These are phyloP conservation scores for Dreissena rostriformis DNA, from an alignment of 1,140 invertebrate species.

Conservation along the genomic window DNA sequence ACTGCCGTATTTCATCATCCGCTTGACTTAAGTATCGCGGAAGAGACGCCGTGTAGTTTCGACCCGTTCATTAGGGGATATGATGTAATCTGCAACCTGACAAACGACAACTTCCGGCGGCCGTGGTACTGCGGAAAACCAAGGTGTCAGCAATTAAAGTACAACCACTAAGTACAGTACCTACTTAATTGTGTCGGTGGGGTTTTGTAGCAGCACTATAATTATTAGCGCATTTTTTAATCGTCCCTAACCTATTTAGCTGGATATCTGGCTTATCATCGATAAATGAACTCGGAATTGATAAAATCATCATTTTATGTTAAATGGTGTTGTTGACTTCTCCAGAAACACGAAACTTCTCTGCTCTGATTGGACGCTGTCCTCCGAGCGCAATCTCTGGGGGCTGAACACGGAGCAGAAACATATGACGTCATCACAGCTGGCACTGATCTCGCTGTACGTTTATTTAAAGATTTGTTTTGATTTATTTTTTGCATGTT, in stretches of 20 bases:
- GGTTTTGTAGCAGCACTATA: neutral
- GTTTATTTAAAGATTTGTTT: neutral
- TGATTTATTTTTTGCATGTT: neutral
- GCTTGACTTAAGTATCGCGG: neutral
- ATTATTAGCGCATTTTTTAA: neutral
- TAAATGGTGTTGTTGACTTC: neutral
- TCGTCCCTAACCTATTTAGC: neutral
- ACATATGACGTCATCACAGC: neutral
- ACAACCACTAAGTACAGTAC: neutral
- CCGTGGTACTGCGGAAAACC: slow-evolving; percentile 62
- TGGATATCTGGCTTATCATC: neutral
- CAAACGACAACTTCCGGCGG: slow-evolving; percentile 45
- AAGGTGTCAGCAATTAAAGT: neutral
- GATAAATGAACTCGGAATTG: neutral
- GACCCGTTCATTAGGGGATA: slow-evolving; percentile 47
- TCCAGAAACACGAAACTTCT: slow-evolving; percentile 15
- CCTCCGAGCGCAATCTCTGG: slow-evolving; percentile 24
- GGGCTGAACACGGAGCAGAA: neutral
- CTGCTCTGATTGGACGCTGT: slow-evolving; percentile 44
- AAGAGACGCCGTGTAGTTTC: slow-evolving; percentile 51
- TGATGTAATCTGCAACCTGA: slow-evolving; percentile 57
- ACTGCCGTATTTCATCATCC: slow-evolving; percentile 45
- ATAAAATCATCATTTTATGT: neutral
- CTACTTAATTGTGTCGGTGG: neutral
- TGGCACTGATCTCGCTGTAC: neutral